These are phyloP conservation scores for Cyclura pinguis DNA, from an alignment of 2,797 vertebrate species.

Conservation along the genomic window DNA sequence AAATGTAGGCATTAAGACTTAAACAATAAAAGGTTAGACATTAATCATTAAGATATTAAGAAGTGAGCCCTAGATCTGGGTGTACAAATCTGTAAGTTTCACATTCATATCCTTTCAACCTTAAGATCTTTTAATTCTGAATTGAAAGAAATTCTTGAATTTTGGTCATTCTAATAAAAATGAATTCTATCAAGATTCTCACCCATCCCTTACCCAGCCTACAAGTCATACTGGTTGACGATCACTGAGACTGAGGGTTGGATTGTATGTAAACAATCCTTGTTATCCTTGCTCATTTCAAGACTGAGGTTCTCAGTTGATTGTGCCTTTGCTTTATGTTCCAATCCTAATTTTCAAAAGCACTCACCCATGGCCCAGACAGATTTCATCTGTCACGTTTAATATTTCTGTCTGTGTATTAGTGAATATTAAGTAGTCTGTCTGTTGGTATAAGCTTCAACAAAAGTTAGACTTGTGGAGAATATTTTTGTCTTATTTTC, in stretches of 20 bases:
- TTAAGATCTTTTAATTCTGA: too few species aligned
- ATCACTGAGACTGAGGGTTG: background rate
- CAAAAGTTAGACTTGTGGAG: conserved; percentile 17
- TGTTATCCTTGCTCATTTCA: background rate
- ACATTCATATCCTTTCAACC: too few species aligned
- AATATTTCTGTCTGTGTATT: background rate
- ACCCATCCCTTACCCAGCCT: background rate
- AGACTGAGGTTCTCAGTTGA: background rate
- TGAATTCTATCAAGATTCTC: background rate
- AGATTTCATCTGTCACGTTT: conserved; percentile 28
- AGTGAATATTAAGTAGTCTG: conserved; percentile 35
- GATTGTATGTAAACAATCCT: background rate
- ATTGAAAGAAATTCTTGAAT: too few species aligned
- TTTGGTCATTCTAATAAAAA: background rate
- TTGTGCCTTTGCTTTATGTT: background rate
- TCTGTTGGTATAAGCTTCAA: conserved; percentile 14
- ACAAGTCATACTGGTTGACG: background rate
- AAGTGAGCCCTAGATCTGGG: too few species aligned
- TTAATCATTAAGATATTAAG: too few species aligned
- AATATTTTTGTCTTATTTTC: conserved; percentile 11
- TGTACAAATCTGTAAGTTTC: too few species aligned
- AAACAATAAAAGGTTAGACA: too few species aligned
- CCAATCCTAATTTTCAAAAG: conserved; percentile 30
- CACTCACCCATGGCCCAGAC: background rate
- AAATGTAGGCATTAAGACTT: too few species aligned